Conservation (phyloP, 2,888 invertebrate genomes). For the Andrena dorsata region DNA sequence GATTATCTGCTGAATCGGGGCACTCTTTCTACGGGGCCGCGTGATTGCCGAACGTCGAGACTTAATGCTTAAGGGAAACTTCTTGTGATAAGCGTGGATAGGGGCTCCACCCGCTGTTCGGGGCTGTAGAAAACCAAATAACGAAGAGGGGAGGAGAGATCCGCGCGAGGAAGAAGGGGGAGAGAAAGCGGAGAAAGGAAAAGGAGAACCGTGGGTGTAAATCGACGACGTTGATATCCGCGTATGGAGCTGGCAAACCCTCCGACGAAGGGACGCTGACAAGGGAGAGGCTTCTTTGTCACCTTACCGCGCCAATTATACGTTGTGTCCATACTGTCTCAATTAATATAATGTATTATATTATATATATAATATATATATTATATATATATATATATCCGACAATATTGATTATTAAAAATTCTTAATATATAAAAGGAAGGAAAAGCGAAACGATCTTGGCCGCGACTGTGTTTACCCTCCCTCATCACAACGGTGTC, state of each 20-base stretch:
- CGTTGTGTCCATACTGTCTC: constrained; percentile 84
- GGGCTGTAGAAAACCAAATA: constrained; percentile 13
- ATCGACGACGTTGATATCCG: constrained; percentile 31
- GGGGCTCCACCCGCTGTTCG: constrained; percentile 33
- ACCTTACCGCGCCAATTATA: constrained; percentile 83
- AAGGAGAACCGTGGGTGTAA: constrained; percentile 21
- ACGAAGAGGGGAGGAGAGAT: constrained; percentile 17
- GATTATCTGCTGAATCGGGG: not conserved
- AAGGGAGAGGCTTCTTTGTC: constrained; percentile 75
- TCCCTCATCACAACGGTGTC: not conserved
- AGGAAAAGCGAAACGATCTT: constrained; percentile 2
- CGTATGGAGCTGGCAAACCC: constrained; percentile 53
- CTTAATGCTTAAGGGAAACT: constrained; percentile 48
- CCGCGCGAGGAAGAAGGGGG: constrained; percentile 2
- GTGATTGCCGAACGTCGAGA: constrained; percentile 11
- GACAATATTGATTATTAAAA: constrained; percentile 85
- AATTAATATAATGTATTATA: constrained; percentile 84
- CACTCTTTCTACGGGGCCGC: constrained; percentile 29
- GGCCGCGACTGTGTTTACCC: constrained; percentile 8
- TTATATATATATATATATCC: constrained; percentile 78
- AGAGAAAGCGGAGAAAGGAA: constrained; percentile 16
- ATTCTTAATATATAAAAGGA: constrained; percentile 82
- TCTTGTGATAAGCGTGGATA: constrained; percentile 57
- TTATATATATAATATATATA: constrained; percentile 81
- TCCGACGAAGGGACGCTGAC: constrained; percentile 59